Conservation (phyloP, 2,797 vertebrate genomes). For the Lacerta agilis region DNA sequence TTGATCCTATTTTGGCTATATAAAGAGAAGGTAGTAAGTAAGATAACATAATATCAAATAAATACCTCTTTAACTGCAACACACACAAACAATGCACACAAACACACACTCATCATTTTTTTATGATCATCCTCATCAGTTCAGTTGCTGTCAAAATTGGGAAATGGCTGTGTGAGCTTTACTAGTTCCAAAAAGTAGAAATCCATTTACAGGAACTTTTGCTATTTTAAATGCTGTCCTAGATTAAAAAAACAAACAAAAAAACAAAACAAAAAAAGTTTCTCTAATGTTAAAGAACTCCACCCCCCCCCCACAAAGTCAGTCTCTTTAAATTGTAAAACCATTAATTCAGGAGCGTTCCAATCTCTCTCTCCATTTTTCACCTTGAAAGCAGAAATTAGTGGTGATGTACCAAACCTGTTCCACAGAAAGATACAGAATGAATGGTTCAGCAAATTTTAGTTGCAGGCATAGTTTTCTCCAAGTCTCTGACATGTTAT, state of each 20-base stretch:
- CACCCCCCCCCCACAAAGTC: not conserved
- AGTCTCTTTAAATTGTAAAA: constrained; percentile 22
- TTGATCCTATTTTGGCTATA: too few species aligned
- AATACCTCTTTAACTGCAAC: too few species aligned
- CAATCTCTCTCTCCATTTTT: not conserved
- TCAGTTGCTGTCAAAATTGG: not conserved
- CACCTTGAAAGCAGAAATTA: not conserved
- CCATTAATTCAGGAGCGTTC: not conserved
- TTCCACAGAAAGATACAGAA: not conserved
- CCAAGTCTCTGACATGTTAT: not conserved
- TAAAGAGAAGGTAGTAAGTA: too few species aligned
- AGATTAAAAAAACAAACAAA: not conserved
- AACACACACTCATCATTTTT: not conserved
- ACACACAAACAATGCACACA: not conserved
- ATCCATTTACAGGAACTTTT: not conserved
- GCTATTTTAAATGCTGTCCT: not conserved
- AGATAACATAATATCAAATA: too few species aligned
- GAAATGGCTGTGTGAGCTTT: not conserved
- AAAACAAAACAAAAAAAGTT: too few species aligned
- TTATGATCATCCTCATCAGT: not conserved
- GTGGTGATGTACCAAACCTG: not conserved
- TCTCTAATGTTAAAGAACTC: not conserved
- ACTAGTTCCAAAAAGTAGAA: not conserved
- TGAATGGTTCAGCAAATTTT: not conserved
- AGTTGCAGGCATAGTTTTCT: not conserved